Base-by-base conservation (phyloP, 1,140 invertebrate species). In the Drosophila varians region DNA sequence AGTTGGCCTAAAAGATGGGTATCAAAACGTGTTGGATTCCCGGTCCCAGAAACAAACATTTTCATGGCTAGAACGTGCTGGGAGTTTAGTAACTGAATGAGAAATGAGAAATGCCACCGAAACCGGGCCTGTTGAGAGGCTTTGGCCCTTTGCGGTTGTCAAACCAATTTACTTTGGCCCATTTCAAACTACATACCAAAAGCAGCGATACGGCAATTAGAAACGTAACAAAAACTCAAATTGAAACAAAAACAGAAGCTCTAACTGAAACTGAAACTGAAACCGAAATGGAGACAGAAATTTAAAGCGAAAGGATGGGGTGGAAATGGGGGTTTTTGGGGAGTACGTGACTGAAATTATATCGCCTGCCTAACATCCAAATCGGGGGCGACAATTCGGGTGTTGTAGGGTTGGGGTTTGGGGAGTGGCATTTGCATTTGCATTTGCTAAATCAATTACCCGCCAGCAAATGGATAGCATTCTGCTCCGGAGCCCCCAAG, bases 101-200 rank as follows among this genome's bases (percentile, higher is more conserved):
- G 8, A 34, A 9, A 47, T 5, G n/a, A 6, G 8, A 34, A 49
- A 40, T 26, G 46, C 1, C 23, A 11, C 18, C 7, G 34, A 40
- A 60, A 53, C 18, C 8, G 25, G 36, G 62, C 60, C 62, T 66
- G 66, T 51, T 26, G 43, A 28, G 36, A 40, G 38, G 23, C 18
- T 34, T 31, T n/a, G 28, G 31, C 46, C 55, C 54, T 26, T 52
- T 61, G 56, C 54, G 56, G 69, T 61, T 72, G 47, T 72, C 76
- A 78, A 70, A 80, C 76, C 76, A 78, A 80, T 78, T 78, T 78
- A 77, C 65, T 42, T 52, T 26, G 46, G 12, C 36, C 53, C 68
- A 42, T 19, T 51, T 38, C 34, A 34, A 53, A 42, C 54, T 60
- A 52, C 26, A 4, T n/a, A 16, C 36, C 36, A 31, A 25, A 34